A percentile compares a stretch with the other conserved stretches of the same genome.
Evolutionary conservation across 2,113 vertebrate genomes (phyloP).

Genomic region (Thunnus thynnus): DNA sequence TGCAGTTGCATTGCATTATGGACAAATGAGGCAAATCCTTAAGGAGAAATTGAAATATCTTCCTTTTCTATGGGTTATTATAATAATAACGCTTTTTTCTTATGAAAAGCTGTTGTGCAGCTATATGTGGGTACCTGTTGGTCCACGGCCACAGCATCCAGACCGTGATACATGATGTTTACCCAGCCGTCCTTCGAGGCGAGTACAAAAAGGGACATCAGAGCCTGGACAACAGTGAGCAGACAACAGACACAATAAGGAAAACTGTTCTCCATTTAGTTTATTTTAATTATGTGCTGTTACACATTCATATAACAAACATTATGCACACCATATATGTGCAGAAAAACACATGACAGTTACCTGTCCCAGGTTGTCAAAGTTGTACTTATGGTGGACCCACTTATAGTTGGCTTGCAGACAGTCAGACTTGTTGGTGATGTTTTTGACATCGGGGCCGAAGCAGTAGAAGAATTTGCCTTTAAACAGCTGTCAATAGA

Average conservation of each 20-base stretch:
- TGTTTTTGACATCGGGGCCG: slow-evolving; percentile 94
- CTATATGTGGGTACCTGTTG: slow-evolving; percentile 87
- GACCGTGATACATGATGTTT: slow-evolving; percentile 99
- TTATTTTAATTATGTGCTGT: background rate
- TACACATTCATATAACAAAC: background rate
- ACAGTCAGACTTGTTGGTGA: slow-evolving; percentile 98
- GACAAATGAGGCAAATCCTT: too few relatives aligned
- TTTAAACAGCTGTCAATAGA: slow-evolving; percentile 92
- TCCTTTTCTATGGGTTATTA: too few relatives aligned
- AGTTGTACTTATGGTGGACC: slow-evolving; percentile 99
- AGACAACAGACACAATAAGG: slow-evolving; percentile 9
- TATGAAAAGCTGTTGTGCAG: background rate
- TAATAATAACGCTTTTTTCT: background rate
- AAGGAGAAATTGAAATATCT: background rate
- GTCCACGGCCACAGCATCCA: slow-evolving; percentile 95
- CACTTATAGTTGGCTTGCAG: slow-evolving; percentile 96
- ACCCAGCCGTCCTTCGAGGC: slow-evolving; percentile 99
- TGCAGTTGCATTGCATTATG: background rate
- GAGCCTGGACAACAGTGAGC: slow-evolving; percentile 83
- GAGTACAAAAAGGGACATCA: slow-evolving; percentile 99
- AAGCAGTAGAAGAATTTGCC: slow-evolving; percentile 98
- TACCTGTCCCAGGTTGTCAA: slow-evolving; percentile 98
- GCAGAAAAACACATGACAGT: slow-evolving; percentile 20
- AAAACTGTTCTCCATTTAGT: background rate
- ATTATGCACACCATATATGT: too few relatives aligned